A percentile compares a stretch with the other conserved stretches of the same genome.
Conservation (phyloP, 1,140 invertebrate genomes). For the Cydia fagiglandana region DNA sequence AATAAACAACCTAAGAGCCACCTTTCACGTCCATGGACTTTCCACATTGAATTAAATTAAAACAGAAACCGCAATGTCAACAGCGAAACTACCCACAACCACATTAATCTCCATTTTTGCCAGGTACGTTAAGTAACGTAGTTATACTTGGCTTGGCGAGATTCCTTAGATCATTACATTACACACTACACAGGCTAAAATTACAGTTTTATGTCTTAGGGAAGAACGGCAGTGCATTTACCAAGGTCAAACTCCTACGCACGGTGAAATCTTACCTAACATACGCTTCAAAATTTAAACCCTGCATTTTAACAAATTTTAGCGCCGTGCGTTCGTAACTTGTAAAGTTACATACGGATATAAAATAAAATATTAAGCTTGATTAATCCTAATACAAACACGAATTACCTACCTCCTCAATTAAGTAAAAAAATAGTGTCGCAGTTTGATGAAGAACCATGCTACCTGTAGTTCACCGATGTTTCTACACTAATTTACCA, state of each 20-base stretch:
- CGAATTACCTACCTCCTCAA: no score
- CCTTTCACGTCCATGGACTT: background rate
- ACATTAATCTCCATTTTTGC: constrained; percentile 32
- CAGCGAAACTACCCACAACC: constrained; percentile 32
- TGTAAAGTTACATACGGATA: no score
- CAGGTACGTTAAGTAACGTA: constrained; percentile 28
- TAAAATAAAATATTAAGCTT: no score
- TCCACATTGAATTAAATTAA: constrained; percentile 1
- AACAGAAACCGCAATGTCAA: constrained; percentile 34
- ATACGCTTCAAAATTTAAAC: no score
- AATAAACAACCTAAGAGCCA: background rate
- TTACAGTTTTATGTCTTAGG: background rate
- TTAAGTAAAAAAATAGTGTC: background rate
- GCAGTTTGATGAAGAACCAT: background rate
- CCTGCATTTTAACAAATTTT: no score
- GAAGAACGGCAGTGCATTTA: background rate
- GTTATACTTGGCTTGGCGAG: background rate
- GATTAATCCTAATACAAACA: no score
- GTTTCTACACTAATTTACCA: background rate
- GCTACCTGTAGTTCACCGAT: background rate
- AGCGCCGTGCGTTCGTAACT: no score
- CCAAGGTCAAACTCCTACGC: background rate
- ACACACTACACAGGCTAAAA: background rate
- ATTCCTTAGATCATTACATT: constrained; percentile 1
- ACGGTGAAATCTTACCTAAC: no score